Base-by-base conservation (phyloP, 2,888 invertebrate species). In the Tryphoninae sp. region DNA sequence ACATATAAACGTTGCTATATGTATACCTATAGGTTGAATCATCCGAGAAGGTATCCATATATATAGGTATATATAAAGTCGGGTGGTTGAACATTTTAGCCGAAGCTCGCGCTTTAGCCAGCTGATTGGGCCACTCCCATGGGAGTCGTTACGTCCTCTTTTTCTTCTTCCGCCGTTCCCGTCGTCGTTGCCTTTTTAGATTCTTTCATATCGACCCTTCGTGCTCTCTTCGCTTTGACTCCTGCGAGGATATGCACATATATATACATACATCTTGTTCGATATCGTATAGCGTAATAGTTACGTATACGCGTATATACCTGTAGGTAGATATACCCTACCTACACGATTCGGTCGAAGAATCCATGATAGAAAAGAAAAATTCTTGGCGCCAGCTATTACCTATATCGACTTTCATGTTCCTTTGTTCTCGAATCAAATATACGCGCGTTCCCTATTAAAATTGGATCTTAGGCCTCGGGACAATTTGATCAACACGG, bases 121-220 rank as follows among this genome's bases (percentile, higher is more conserved):
- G 87, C 88, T 90, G 90, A 91, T 91, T 89, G 90, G 90, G 86
- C 84, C 86, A 86, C 86, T 85, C 90, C 88, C 89, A 73, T 40
- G 88, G 88, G 91, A 89, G 89, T 88, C 89, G 89, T 91, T 89
- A 86, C 84, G 83, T 87, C 84, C 45, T 68, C 69, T 58, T 42
- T 42, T 77, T 59, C 23, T 74, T 42, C 81, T 77, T 85, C 77
- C 71, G 61, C 51, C 73, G 59, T 80, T 86, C 86, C 26, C 42
- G 65, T 23, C 13, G n/a, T 51, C 67, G 64, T 69, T 49, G 11
- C 62, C 33, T 65, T 76, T 68, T 78, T 76, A 11, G 22, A 75
- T 69, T 77, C 64, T 75, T 69, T 49, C 58, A 59, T 65, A 59
- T 68, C 73, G 68, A 42, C 65, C 61, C 67, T 49, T n/a, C 69